Conservation (phyloP, 1,140 invertebrate species). For the Eriocheir sinensis region DNA sequence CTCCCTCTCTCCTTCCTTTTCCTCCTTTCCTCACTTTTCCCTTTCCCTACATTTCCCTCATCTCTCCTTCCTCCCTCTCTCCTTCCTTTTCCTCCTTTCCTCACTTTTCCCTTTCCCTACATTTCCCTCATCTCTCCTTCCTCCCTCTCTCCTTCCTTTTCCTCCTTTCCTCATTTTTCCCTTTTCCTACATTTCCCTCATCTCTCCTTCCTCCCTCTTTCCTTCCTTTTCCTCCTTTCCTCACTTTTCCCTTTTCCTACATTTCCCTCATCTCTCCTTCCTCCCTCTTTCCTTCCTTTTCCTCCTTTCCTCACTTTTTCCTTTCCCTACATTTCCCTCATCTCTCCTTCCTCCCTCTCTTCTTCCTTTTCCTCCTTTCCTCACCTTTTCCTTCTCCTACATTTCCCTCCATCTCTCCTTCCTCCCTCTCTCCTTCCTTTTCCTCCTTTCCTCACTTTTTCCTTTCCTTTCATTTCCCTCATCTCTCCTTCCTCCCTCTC, state of each 20-base stretch:
- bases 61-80: slow-evolving; percentile 3
- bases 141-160: slow-evolving; percentile 31
- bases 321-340: not conserved
- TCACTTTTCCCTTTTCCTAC: not conserved
- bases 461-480: not conserved
- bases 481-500: not conserved
- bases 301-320: not conserved
- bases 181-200: not conserved
- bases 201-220: not conserved
- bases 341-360: slow-evolving; percentile 5
- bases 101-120: slow-evolving; percentile 11
- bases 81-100: slow-evolving; percentile 1
- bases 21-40: too few relatives aligned
- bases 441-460: not conserved
- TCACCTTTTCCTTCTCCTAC: not conserved
- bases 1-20: slow-evolving; percentile 22
- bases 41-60: too few relatives aligned
- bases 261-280: not conserved
- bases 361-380: not conserved
- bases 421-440: not conserved
- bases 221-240: slow-evolving; percentile 1
- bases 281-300: too few relatives aligned
- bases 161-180: not conserved
- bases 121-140: not conserved
- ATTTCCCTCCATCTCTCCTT: not conserved